Conservation (phyloP, 2,888 invertebrate species). For the Drosophila barbarae region DNA sequence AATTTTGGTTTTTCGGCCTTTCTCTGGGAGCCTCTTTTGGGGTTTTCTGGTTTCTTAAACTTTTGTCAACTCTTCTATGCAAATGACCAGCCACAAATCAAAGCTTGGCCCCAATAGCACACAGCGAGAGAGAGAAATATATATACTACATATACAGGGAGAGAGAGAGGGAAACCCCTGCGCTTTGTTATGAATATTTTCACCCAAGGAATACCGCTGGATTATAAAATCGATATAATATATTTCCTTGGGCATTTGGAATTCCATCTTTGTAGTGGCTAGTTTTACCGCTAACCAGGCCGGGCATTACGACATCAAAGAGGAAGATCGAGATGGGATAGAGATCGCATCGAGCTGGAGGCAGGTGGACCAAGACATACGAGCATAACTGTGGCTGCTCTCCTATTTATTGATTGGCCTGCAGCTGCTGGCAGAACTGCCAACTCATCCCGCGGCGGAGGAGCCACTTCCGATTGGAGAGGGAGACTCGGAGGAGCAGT, state of each 20-base stretch:
- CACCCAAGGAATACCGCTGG: slow-evolving; percentile 31
- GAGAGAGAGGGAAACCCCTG: neutral
- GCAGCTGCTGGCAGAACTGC: slow-evolving; percentile 26
- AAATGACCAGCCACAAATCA: slow-evolving; percentile 36
- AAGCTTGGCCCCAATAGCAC: slow-evolving; percentile 33
- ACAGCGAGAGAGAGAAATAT: neutral
- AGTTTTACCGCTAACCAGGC: slow-evolving; percentile 57
- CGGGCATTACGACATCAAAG: slow-evolving; percentile 35
- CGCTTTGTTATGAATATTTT: slow-evolving; percentile 38
- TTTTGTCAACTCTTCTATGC: slow-evolving; percentile 40
- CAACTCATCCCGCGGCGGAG: slow-evolving; percentile 46
- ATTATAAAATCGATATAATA: slow-evolving; percentile 32
- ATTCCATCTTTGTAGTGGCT: slow-evolving; percentile 50
- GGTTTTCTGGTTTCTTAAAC: slow-evolving; percentile 25
- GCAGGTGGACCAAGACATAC: slow-evolving; percentile 14
- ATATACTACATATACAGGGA: neutral
- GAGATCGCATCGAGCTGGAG: slow-evolving; percentile 11
- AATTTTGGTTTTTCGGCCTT: slow-evolving; percentile 42
- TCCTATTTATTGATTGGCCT: slow-evolving; percentile 62
- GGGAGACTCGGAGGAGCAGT: slow-evolving; percentile 5
- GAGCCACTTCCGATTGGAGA: slow-evolving; percentile 54
- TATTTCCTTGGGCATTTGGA: slow-evolving; percentile 21
- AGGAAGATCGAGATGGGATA: slow-evolving; percentile 1
- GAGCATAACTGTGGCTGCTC: slow-evolving; percentile 25
- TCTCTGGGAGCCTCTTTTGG: slow-evolving; percentile 42